Evolutionary conservation across 2,113 vertebrate species (phyloP), one percentile per base, ranked within the genome.

Genomic region (Paracanthobrama guichenoti): DNA sequence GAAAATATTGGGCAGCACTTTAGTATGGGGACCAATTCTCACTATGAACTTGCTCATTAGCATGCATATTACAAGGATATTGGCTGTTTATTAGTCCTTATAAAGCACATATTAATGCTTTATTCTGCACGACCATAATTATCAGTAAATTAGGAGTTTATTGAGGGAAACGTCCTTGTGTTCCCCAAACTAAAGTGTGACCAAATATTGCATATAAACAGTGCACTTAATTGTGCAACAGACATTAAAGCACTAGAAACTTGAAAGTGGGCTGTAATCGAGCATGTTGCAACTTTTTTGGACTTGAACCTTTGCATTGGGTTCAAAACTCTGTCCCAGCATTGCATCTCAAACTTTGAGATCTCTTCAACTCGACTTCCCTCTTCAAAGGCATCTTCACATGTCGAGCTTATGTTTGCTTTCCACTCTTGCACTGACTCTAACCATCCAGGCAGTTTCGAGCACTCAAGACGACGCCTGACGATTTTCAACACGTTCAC

Each of bases 371-470:
- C 55, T 82, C 1, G 53, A 60, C 81, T 46, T 28, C 50, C 1
- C 69, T 48, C 55, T 62, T 44, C 57, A 60, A 44, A 44, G 53
- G 12, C 13, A 39, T 39, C 48, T 77, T 59, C 31, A 44, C 55
- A 26, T 31, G 73, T 28, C 2, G 12, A 55, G 28, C 7, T 57
- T 12, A 7, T 13, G 67, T n/a, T 42, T 42, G 7, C 31, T 14
- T 16, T 78, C 12, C 55, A 55, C 73, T 76, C 50, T 55, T 55
- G 46, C 22, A 50, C 72, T 74, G 74, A 28, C 48, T 53, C 50
- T 18, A 28, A 28, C 26, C 39, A 44, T 42, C n/a, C 59, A 24
- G 59, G 26, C 18, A 20, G 53, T 20, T 55, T 22, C 59, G 26
- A 24, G 59, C 12, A 12, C 59, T 57, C 46, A 48, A 48, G 13